A percentile compares a stretch with the other conserved stretches of the same genome.
phyloP scores from a whole-genome alignment of 2,797 vertebrate species.

The Hyperoplus lanceolatus region DNA sequence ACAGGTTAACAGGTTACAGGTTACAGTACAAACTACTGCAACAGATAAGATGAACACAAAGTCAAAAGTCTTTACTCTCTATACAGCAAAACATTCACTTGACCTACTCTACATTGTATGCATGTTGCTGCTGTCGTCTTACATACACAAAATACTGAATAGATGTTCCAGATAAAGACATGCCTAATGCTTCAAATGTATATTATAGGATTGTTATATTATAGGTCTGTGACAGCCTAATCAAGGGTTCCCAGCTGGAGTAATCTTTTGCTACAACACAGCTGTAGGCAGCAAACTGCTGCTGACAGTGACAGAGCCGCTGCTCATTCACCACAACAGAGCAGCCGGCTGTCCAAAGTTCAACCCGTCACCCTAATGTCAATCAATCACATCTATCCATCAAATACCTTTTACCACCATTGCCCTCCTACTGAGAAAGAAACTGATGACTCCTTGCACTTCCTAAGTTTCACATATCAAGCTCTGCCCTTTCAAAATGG shows the following conservation, averaged over 20 bases:
- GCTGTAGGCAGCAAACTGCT: constrained; percentile 61
- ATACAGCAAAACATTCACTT: constrained; percentile 5
- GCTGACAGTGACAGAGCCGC: constrained; percentile 71
- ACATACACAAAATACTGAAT: constrained; percentile 10
- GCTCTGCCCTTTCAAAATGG: constrained; percentile 17
- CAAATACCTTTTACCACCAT: constrained; percentile 53
- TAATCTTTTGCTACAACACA: constrained; percentile 39
- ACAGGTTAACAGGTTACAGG: no score
- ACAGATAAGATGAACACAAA: constrained; percentile 20
- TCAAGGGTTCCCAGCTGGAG: constrained; percentile 33
- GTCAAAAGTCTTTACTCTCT: constrained; percentile 23
- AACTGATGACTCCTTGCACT: constrained; percentile 34
- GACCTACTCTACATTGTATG: not conserved
- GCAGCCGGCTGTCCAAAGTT: constrained; percentile 68
- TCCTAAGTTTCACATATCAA: constrained; percentile 22
- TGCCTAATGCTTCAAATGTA: not conserved
- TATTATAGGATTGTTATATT: not conserved
- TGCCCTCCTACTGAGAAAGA: constrained; percentile 35
- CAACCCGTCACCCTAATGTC: constrained; percentile 55
- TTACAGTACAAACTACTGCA: not conserved
- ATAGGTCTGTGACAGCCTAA: constrained; percentile 7
- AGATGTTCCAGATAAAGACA: not conserved
- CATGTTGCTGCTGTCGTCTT: not conserved
- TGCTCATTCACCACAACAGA: constrained; percentile 68
- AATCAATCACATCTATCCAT: constrained; percentile 45